Conservation (phyloP, 2,888 invertebrate genomes). For the Trichopoda pennipes region DNA sequence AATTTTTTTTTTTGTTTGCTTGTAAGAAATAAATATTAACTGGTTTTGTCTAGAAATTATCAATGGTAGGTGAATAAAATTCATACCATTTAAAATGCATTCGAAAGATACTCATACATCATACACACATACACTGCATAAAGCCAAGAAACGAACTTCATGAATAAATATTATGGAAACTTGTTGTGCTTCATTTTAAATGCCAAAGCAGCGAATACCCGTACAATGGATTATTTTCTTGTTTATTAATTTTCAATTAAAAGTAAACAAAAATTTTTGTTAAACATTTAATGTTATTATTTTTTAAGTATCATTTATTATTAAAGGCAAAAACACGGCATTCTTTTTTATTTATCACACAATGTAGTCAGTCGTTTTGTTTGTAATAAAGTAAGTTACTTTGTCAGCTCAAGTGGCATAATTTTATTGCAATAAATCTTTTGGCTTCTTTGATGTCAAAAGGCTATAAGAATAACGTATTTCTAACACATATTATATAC, state of each 20-base stretch:
- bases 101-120: background rate
- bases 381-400: background rate
- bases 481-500: background rate
- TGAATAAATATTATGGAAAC: constrained; percentile 13
- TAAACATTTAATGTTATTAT: background rate
- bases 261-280: constrained; percentile 35
- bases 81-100: constrained; percentile 7
- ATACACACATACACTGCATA: background rate
- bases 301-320: background rate
- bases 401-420: constrained; percentile 18
- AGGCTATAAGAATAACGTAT: background rate
- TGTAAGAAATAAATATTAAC: background rate
- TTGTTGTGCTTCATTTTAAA: constrained; percentile 18
- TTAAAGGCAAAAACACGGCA: background rate
- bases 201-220: background rate
- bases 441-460: constrained; percentile 27
- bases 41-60: constrained; percentile 30
- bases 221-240: too few relatives aligned
- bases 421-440: background rate
- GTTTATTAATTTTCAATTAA: constrained; percentile 16
- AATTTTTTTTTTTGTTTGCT: background rate
- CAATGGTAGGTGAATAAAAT: constrained; percentile 20
- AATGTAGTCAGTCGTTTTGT: background rate
- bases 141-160: background rate
- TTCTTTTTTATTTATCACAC: background rate